These are phyloP conservation scores for Phainopepla nitens DNA, from an alignment of 2,113 vertebrate species.

Conservation along the genomic window DNA sequence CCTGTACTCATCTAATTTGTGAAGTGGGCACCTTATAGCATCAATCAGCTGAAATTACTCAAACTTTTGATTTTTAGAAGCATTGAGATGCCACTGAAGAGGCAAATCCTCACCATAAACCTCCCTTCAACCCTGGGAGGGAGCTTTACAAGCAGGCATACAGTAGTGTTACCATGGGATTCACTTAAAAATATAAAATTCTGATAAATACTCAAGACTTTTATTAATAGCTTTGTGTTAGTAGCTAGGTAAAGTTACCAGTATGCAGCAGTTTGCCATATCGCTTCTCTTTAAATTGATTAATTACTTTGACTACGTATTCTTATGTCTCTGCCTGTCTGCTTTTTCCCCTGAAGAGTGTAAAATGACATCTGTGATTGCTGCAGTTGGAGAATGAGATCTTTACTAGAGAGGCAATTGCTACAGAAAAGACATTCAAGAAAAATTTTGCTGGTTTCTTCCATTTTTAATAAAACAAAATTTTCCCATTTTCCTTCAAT, in stretches of 20 bases:
- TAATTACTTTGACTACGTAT: background rate
- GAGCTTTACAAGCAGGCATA: background rate
- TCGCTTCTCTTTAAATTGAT: background rate
- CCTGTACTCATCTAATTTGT: background rate
- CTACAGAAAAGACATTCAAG: background rate
- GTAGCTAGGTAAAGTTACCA: background rate
- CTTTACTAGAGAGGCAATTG: background rate
- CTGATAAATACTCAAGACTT: background rate
- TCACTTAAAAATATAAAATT: background rate
- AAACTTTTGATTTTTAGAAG: background rate
- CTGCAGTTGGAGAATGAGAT: background rate
- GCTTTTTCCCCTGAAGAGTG: background rate
- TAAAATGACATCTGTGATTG: background rate
- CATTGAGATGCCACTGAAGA: background rate
- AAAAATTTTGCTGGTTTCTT: background rate
- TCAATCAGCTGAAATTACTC: background rate
- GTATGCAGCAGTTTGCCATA: background rate
- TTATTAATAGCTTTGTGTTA: background rate
- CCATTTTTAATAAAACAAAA: background rate
- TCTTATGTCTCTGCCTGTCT: background rate
- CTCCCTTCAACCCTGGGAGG: background rate
- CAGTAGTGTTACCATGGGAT: background rate
- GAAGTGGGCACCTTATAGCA: background rate
- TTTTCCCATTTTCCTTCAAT: background rate
- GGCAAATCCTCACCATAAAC: background rate